Evolutionary conservation across 2,113 vertebrate species (phyloP).

Genomic region (Pteruthius melanotis): DNA sequence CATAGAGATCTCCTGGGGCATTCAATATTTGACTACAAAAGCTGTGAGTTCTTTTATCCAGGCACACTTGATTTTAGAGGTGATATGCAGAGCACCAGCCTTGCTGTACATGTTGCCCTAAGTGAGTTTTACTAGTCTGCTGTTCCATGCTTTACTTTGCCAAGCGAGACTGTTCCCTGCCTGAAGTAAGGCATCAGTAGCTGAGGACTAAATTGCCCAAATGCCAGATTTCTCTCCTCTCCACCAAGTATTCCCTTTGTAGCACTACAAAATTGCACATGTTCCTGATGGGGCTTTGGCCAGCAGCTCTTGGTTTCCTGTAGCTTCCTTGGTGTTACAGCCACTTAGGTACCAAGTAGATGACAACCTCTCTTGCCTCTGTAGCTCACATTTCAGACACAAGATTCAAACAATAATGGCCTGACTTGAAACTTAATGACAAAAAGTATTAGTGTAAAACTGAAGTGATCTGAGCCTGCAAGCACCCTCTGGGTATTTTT

Average conservation of each 20-base stretch:
- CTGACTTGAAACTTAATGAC: background rate
- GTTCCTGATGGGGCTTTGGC: background rate
- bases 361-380: background rate
- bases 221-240: background rate
- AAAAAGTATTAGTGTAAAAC: background rate
- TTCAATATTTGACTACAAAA: conserved; percentile 40
- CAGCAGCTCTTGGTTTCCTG: background rate
- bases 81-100: background rate
- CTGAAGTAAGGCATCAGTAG: background rate
- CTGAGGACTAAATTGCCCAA: background rate
- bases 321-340: background rate
- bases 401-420: background rate
- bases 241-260: background rate
- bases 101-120: background rate
- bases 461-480: background rate
- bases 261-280: fast-evolving
- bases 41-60: background rate
- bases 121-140: background rate
- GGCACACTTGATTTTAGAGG: conserved; percentile 1
- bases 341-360: background rate
- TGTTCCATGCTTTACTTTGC: background rate
- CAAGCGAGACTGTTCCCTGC: background rate
- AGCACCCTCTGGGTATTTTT: background rate
- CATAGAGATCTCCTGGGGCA: background rate
- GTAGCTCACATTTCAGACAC: background rate